Evolutionary conservation across 1,140 invertebrate species (phyloP), one percentile per base, ranked within the genome.

Genomic region (Drosophila cardini): DNA sequence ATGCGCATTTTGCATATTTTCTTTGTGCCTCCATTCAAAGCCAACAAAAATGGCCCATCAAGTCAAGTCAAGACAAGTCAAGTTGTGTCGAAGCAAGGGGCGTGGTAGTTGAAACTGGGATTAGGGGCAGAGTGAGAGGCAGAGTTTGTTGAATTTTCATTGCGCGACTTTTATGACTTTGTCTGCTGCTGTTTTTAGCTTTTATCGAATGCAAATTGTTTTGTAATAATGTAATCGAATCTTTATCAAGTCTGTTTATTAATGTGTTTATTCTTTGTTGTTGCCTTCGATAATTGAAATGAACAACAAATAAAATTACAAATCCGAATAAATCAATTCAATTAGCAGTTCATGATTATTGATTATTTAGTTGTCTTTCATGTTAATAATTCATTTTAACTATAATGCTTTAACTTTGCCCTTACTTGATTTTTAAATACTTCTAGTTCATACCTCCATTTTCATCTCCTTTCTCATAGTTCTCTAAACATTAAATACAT

Each of bases 191-290:
- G 82, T 77, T 67, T 87, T 65, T 83, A 72, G 75, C 83, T 76
- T 89, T 86, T 89, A 86, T 86, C 79, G 83, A 87, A 86, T 86
- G 84, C 83, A 86, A 86, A 86, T 86, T 86, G 83, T 86, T 86
- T 86, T 86, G 78, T 86, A 86, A 86, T 89, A 87, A 87, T 87
- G 79, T 81, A 86, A 86, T 86, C 82, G 78, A 86, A 86, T 86
- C 76, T 83, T 72, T 87, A 76, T 69, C 83, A 87, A 76, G 79
- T 72, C 78, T 79, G 79, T 86, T 86, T 87, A 83, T 83, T 79
- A 79, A 82, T 76, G 83, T 86, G 83, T 86, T 86, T 87, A 86
- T 83, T 86, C 70, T 53, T 38, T 15, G n/a, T 32, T 53, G 13
- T 53, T 53, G 50, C 32, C 13, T 36, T 76, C 45, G 79, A 64